Conservation (phyloP, 2,888 invertebrate genomes). For the Athripsodes cinereus region DNA sequence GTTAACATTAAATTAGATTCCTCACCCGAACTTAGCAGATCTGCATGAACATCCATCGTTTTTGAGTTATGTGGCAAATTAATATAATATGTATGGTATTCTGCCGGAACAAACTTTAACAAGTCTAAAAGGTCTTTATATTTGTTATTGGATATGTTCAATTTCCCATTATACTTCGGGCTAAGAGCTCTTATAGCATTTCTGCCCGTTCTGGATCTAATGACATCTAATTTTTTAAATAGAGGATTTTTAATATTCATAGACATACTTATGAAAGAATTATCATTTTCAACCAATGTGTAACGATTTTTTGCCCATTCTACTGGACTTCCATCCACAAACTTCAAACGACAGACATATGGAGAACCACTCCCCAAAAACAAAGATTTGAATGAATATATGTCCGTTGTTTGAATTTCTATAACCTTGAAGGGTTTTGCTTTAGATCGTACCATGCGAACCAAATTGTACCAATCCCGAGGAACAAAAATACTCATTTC, state of each 20-base stretch:
- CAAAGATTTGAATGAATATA: slow-evolving; percentile 1
- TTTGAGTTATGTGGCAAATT: slow-evolving; percentile 2
- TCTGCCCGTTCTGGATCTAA: not conserved
- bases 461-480: slow-evolving; percentile 1
- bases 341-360: slow-evolving; percentile 3
- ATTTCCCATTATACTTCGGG: slow-evolving; percentile 1
- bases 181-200: not conserved
- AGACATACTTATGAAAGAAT: not conserved
- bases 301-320: not conserved
- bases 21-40: not conserved
- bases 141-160: not conserved
- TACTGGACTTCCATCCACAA: slow-evolving; percentile 3
- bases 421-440: not conserved
- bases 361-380: not conserved
- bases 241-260: not conserved
- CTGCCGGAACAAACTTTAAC: not conserved
- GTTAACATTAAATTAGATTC: not conserved
- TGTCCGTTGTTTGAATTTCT: not conserved
- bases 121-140: slow-evolving; percentile 1
- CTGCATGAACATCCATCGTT: not conserved
- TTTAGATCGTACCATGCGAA: not conserved
- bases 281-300: not conserved
- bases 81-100: not conserved
- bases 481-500: slow-evolving; percentile 3
- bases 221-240: not conserved